Evolutionary conservation across 2,888 invertebrate genomes (phyloP), one percentile per base, ranked within the genome.

Genomic region (Agonopterix arenella): DNA sequence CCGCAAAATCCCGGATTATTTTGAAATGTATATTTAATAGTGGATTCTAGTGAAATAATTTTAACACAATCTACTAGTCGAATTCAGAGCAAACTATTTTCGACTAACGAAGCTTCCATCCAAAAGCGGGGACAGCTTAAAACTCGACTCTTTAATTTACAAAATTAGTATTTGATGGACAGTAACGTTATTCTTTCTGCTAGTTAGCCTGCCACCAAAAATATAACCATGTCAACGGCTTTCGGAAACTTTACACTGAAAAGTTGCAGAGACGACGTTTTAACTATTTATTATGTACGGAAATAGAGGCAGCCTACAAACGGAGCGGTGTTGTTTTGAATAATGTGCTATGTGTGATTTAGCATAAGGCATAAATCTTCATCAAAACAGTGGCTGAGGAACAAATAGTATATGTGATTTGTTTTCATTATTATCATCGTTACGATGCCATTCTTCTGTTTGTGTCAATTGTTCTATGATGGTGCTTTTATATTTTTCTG

Each of bases 191-290:
- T 79, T 80, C 69, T 73, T 75, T 74, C 63, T 56, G 64, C 73
- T 73, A 70, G 75, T 80, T 75, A 76, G 68, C 56, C 57, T 61
- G 62, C 61, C 59, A 70, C 68, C 73, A 54, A 79, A 85, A 85
- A 84, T 84, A 85, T 73, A 69, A 63, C 56, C 56, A 68, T 71
- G 78, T 76, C 81, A 68, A 68, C 79, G 64, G 53, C 61, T 63
- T 74, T 67, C 66, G 54, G 80, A 76, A 85, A 85, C 77, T 73
- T 76, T 75, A 84, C 68, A 80, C 81, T 79, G 77, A 80, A 81
- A 84, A 78, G 73, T 81, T 70, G 76, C 72, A 70, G 73, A 70
- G 76, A 66, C 66, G 55, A 54, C 57, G 53, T 36, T n/a, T 37
- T 51, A 45, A 51, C 52, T 44, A 80, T 80, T 74, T 75, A 81